Conservation (phyloP, 35 echinoderm and acorn worm genomes). For the Chiridota heheva region DNA sequence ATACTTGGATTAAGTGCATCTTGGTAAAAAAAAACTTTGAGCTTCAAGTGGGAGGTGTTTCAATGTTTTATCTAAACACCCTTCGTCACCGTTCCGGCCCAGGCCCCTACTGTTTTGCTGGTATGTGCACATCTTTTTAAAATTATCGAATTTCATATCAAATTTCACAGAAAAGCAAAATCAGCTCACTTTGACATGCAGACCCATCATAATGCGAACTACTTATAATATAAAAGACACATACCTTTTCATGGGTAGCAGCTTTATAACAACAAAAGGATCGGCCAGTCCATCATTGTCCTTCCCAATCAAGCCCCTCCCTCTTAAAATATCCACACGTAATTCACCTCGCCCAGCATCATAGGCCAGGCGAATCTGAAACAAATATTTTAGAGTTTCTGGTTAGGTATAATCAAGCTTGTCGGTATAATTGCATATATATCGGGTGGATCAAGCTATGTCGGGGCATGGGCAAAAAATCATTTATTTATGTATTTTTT, state of each 20-base stretch:
- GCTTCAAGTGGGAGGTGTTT: no score
- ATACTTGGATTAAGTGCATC: no score
- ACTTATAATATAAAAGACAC: background rate
- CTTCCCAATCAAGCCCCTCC: constrained; percentile 73
- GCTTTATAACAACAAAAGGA: constrained; percentile 83
- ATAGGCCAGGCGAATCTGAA: constrained; percentile 85
- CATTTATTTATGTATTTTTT: no score
- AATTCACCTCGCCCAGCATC: constrained; percentile 75
- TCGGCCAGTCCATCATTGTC: constrained; percentile 87
- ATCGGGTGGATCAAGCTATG: no score
- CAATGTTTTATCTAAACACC: no score
- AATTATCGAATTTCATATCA: background rate
- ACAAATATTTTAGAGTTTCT: background rate
- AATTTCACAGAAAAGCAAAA: background rate
- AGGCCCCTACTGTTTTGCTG: background rate
- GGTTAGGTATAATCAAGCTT: no score
- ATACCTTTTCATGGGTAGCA: constrained; percentile 94
- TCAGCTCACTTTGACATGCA: background rate
- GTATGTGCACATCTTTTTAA: background rate
- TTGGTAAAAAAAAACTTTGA: no score
- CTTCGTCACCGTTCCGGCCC: no score
- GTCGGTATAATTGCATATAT: no score
- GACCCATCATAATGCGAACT: background rate
- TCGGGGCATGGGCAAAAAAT: no score
- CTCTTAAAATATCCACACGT: constrained; percentile 64